Percentiles rank a stretch among this genome's conserved stretches.
These are phyloP conservation scores for Papilio helenus DNA, from an alignment of 1,140 invertebrate species.

Conservation along the genomic window DNA sequence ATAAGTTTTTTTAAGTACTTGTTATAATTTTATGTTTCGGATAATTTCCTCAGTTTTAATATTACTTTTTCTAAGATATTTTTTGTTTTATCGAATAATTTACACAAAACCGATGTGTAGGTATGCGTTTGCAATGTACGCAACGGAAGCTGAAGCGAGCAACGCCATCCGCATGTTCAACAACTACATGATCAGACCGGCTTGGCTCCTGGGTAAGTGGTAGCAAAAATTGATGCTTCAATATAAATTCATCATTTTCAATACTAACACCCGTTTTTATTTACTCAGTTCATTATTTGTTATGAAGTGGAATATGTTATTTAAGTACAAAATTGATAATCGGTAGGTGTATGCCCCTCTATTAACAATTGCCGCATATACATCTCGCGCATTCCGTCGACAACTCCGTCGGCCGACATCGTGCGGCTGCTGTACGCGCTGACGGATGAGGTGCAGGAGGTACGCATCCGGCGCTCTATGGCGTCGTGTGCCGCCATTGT, in stretches of 20 bases:
- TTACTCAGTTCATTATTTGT: too few species aligned
- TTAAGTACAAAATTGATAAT: not conserved
- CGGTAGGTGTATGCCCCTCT: conserved; percentile 70
- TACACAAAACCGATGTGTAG: conserved; percentile 47
- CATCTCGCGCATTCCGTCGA: conserved; percentile 73
- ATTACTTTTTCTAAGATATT: not conserved
- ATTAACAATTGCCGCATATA: conserved; percentile 79
- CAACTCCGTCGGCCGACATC: conserved; percentile 70
- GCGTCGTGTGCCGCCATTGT: conserved; percentile 72
- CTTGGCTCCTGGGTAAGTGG: conserved; percentile 76
- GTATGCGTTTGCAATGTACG: conserved; percentile 80
- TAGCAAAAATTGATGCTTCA: not conserved
- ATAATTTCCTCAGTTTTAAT: conserved; percentile 20
- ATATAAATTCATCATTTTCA: too few species aligned
- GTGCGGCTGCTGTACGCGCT: conserved; percentile 72
- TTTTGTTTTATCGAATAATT: not conserved
- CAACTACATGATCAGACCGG: conserved; percentile 77
- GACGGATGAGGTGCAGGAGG: conserved; percentile 76
- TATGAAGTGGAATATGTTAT: too few species aligned
- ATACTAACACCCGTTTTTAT: too few species aligned
- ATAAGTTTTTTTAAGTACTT: conserved; percentile 5
- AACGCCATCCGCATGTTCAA: conserved; percentile 77
- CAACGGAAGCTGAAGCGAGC: conserved; percentile 65
- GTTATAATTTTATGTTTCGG: not conserved
- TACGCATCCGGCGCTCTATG: conserved; percentile 69